Evolutionary conservation across 2,888 invertebrate species (phyloP).

Genomic region (Nephrotoma guestfalica): DNA sequence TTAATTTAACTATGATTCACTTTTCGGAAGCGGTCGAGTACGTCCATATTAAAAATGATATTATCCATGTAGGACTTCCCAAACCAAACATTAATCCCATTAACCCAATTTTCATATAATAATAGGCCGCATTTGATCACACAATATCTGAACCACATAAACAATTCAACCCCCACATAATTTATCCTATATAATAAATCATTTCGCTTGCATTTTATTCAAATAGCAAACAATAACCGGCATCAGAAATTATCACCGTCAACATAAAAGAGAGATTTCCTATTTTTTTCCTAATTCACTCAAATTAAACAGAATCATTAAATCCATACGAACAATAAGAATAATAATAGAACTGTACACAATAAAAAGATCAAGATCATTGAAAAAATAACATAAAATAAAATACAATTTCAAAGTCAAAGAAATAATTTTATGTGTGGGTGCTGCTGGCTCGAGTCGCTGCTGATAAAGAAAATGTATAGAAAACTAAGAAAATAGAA

Average conservation of each 20-base stretch:
- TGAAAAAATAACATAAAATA: background rate
- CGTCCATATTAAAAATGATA: no score
- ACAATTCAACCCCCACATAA: background rate
- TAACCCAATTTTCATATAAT: background rate
- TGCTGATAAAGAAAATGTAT: background rate
- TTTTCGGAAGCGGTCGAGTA: no score
- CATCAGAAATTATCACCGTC: background rate
- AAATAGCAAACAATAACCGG: background rate
- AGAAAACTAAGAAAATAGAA: background rate
- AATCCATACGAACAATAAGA: background rate
- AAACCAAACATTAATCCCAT: background rate
- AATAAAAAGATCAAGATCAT: background rate
- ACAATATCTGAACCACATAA: background rate
- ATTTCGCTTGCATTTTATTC: background rate
- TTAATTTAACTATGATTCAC: no score
- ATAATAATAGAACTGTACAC: background rate
- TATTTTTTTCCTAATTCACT: background rate
- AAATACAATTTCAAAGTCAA: background rate
- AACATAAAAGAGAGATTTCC: background rate
- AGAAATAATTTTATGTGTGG: background rate
- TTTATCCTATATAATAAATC: background rate
- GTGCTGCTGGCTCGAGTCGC: background rate
- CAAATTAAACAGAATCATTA: background rate
- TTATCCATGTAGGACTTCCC: no score
- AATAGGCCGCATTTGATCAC: background rate